Evolutionary conservation across 2,797 vertebrate genomes (phyloP).

Genomic region (Acrossocheilus fasciatus): DNA sequence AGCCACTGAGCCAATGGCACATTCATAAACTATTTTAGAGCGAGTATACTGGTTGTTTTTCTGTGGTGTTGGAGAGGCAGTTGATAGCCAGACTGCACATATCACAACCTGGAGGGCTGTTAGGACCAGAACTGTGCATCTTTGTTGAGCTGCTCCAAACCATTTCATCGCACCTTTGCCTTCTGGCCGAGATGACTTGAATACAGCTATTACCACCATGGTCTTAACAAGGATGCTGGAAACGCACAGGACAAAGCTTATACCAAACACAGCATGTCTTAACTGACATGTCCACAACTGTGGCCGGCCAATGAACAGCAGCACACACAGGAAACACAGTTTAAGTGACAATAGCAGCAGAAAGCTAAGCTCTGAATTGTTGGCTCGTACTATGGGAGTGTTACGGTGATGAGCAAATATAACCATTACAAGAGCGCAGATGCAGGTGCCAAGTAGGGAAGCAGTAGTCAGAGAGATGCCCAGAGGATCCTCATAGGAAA

Average conservation of each 20-base stretch:
- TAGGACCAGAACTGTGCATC: constrained; percentile 13
- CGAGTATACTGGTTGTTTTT: constrained; percentile 71
- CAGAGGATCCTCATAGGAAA: constrained; percentile 54
- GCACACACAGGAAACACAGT: constrained; percentile 60
- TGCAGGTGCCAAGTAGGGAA: constrained; percentile 46
- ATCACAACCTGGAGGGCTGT: constrained; percentile 4
- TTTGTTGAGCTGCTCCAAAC: constrained; percentile 64
- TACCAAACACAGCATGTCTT: constrained; percentile 62
- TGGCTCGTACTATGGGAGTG: constrained; percentile 56
- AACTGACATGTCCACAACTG: constrained; percentile 61
- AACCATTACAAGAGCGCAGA: constrained; percentile 24
- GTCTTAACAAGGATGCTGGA: constrained; percentile 70
- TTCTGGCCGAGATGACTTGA: constrained; percentile 66
- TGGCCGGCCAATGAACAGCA: constrained; percentile 62
- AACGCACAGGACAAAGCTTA: constrained; percentile 60
- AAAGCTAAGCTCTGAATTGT: constrained; percentile 63
- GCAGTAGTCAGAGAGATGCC: constrained; percentile 54
- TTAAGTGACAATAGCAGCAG: constrained; percentile 54
- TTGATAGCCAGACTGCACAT: constrained; percentile 40
- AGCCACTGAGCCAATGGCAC: constrained; percentile 63
- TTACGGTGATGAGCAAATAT: constrained; percentile 39
- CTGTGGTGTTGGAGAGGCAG: constrained; percentile 64
- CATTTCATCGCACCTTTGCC: constrained; percentile 66
- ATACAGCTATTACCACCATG: constrained; percentile 74
- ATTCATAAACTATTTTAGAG: constrained; percentile 72